These are phyloP conservation scores for Cryptosula pallasiana DNA, from an alignment of 2,888 invertebrate species.

Conservation along the genomic window DNA sequence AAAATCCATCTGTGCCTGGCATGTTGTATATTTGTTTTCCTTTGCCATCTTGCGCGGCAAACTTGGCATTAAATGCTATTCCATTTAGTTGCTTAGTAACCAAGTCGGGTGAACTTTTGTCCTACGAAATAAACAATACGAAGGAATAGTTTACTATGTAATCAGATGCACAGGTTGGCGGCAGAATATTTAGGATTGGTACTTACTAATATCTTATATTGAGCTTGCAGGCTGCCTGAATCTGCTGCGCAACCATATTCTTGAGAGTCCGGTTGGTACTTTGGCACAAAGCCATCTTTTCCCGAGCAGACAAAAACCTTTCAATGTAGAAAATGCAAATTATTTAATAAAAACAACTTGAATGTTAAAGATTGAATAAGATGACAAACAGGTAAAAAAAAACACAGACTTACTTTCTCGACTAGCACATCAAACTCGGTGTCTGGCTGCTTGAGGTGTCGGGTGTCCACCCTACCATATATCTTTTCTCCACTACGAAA, in stretches of 20 bases:
- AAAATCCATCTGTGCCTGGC: slow-evolving; percentile 49
- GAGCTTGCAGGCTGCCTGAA: slow-evolving; percentile 42
- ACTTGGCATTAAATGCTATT: slow-evolving; percentile 44
- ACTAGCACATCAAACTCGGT: background rate
- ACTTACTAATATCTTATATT: slow-evolving; percentile 50
- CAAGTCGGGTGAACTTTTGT: slow-evolving; percentile 45
- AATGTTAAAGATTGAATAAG: too few relatives aligned
- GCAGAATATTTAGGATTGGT: too few relatives aligned
- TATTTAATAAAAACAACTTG: too few relatives aligned
- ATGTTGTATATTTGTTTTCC: slow-evolving; percentile 36
- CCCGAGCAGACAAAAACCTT: slow-evolving; percentile 50
- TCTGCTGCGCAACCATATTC: slow-evolving; percentile 50
- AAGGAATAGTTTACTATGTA: too few relatives aligned
- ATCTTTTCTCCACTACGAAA: slow-evolving; percentile 21
- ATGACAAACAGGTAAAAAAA: too few relatives aligned
- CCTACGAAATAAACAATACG: too few relatives aligned
- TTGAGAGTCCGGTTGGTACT: slow-evolving; percentile 44
- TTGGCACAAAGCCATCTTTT: slow-evolving; percentile 51
- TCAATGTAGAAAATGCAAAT: too few relatives aligned
- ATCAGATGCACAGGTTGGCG: too few relatives aligned
- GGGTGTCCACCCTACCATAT: slow-evolving; percentile 13
- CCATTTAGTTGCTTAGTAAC: slow-evolving; percentile 38
- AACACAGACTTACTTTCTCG: background rate
- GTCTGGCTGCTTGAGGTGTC: background rate
- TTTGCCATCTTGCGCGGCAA: slow-evolving; percentile 41